Base-by-base conservation (phyloP, 2,797 vertebrate species). In the Myripristis murdjan region DNA sequence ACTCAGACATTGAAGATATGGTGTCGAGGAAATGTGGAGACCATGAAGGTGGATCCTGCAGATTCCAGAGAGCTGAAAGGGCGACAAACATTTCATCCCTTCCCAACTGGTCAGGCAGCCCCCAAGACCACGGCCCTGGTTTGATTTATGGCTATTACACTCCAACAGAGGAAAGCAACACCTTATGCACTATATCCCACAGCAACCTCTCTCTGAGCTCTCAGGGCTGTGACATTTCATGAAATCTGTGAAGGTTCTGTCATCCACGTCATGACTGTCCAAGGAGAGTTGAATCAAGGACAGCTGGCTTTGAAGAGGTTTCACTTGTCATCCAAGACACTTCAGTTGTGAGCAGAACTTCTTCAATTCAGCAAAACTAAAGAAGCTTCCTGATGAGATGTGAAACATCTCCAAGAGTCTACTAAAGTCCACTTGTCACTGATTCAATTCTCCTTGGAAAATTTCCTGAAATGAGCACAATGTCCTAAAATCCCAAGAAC, bases 11-110 rank as follows among this genome's bases (percentile, higher is more conserved):
- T 15, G 97, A 98, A 89, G 97, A 98, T 82, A 77, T 97, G 71
- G 97, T 95, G 2, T 77, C 98, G 60, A 97, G 97, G 23, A 94
- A 84, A 79, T 98, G 97, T 98, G 96, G 95, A 98, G 88, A 92
- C 83, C 2, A 89, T 97, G 87, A 89, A 94, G 20, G 97, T 97
- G 68, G 79, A 91, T 86, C 91, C 94, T 0, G 94, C 90, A 55
- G 96, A 98, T 88, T 94, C 96, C 44, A 95, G 97, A 75, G 97
- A 98, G 33, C 70, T 80, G 15, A 91, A 55, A 28, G 94, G 93
- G 12, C 96, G 91, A 83, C 95, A 98, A 84, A 97, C 96, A 0
- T 98, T 98, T 88, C 96, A 98, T 80, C 90, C 96, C 0, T 97
- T 92, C 5, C 81, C 95, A 96, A 65, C 76, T 98, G 77, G 1